Percentiles rank a stretch among this genome's conserved stretches.
Evolutionary conservation across 2,113 vertebrate genomes (phyloP).

Genomic region (Puntigrus tetrazona): DNA sequence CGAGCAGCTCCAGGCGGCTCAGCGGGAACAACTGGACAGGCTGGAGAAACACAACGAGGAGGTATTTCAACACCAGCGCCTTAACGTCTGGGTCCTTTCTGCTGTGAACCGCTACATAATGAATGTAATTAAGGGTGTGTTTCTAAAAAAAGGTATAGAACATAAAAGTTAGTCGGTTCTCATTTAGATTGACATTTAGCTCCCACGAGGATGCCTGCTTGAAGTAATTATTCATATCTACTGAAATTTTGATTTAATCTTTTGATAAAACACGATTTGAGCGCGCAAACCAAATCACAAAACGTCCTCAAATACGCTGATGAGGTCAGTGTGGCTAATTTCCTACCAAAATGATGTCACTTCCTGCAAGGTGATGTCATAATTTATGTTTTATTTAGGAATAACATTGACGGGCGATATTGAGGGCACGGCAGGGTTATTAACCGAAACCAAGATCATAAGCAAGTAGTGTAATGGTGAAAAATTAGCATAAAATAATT

Average conservation of each 20-base stretch:
- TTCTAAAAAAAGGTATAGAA: neutral
- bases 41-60: constrained; percentile 96
- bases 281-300: neutral
- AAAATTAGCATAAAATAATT: neutral
- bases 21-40: constrained; percentile 90
- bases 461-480: neutral
- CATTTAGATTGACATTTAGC: neutral
- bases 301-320: no score
- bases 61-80: constrained; percentile 72
- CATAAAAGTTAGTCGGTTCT: neutral
- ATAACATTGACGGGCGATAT: neutral
- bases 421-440: neutral
- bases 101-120: neutral
- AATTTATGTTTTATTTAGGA: neutral
- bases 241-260: neutral
- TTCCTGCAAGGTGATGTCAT: neutral
- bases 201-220: neutral
- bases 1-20: constrained; percentile 92
- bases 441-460: neutral
- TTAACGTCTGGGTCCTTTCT: neutral
- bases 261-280: neutral
- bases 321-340: no score
- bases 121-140: neutral
- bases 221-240: neutral
- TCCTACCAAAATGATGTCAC: neutral